Conservation (phyloP, 2,888 invertebrate species). For the Macrosoma leucophasiata region DNA sequence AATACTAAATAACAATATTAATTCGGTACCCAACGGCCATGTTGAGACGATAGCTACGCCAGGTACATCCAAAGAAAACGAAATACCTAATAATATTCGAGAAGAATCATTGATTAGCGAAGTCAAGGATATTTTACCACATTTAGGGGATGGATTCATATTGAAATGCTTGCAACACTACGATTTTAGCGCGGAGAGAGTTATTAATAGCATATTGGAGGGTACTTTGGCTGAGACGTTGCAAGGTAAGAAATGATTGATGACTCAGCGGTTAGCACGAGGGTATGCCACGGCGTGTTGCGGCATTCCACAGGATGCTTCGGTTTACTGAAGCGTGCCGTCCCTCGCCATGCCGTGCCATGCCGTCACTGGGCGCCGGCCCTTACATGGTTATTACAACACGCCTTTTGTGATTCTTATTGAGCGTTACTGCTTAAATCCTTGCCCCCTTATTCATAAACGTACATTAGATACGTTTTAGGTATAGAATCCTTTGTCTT, state of each 20-base stretch:
- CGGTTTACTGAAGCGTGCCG: too few relatives aligned
- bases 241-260: slow-evolving; percentile 44
- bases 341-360: too few relatives aligned
- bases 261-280: too few relatives aligned
- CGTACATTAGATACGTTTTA: too few relatives aligned
- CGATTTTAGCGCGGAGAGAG: slow-evolving; percentile 82
- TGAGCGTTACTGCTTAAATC: too few relatives aligned
- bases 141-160: slow-evolving; percentile 85
- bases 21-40: slow-evolving; percentile 25
- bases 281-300: too few relatives aligned
- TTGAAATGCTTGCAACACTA: slow-evolving; percentile 86
- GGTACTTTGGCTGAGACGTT: slow-evolving; percentile 68
- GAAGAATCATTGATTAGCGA: slow-evolving; percentile 74
- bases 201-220: slow-evolving; percentile 90
- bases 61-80: slow-evolving; percentile 37
- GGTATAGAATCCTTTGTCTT: too few relatives aligned
- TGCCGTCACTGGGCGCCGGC: too few relatives aligned
- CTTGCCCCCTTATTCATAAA: too few relatives aligned
- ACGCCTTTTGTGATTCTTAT: too few relatives aligned
- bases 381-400: too few relatives aligned
- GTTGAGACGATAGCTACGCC: slow-evolving; percentile 29
- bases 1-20: slow-evolving; percentile 15
- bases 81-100: slow-evolving; percentile 60
- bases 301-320: too few relatives aligned
- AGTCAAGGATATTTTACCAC: slow-evolving; percentile 86